Percentiles rank a stretch among this genome's conserved stretches.
Conservation (phyloP, 1,140 invertebrate genomes). For the Drosophila tani region DNA sequence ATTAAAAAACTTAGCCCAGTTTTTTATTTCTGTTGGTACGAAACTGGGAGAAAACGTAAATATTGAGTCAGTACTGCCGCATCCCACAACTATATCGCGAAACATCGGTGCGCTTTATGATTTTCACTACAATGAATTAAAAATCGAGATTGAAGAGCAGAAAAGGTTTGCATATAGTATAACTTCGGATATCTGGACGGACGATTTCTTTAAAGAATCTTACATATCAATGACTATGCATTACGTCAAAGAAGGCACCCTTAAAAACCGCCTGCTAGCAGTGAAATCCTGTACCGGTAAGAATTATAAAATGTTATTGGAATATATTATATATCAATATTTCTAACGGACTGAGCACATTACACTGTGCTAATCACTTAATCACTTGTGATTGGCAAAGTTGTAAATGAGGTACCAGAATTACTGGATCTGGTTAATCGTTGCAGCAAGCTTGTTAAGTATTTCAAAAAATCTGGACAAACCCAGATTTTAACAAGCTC, state of each 20-base stretch:
- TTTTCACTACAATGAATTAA: no score
- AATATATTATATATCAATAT: not conserved
- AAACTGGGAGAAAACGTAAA: no score
- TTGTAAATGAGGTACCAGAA: conserved; percentile 12
- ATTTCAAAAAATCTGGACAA: conserved; percentile 21
- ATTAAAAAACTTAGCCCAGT: no score
- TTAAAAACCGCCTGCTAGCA: conserved; percentile 12
- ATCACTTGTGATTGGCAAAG: conserved; percentile 16
- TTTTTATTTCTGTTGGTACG: no score
- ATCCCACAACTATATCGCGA: no score
- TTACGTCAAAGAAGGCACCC: not conserved
- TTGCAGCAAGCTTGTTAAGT: conserved; percentile 24
- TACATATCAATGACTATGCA: no score
- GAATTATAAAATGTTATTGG: not conserved
- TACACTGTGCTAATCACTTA: conserved; percentile 13
- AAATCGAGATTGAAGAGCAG: no score
- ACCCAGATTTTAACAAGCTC: conserved; percentile 15
- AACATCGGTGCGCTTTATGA: no score
- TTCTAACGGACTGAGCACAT: not conserved
- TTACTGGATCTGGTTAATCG: conserved; percentile 13
- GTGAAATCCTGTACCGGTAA: conserved; percentile 9
- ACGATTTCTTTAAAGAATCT: no score
- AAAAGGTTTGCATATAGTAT: no score
- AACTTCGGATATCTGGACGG: no score
- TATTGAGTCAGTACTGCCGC: no score